Conservation (phyloP, 1,140 invertebrate genomes). For the Euwallacea similis region DNA sequence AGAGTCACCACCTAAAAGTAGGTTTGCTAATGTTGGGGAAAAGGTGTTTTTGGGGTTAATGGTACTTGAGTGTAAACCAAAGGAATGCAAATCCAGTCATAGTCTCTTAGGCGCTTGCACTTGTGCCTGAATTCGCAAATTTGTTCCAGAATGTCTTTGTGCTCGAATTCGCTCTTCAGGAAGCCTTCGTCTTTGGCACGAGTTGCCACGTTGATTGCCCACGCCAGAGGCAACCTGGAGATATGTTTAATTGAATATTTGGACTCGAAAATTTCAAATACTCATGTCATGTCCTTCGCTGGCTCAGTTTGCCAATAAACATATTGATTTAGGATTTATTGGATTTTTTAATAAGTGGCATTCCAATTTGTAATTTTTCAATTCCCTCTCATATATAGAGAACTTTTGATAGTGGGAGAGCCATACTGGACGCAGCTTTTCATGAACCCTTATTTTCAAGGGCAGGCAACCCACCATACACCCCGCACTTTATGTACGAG, state of each 20-base stretch:
- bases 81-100: slow-evolving; percentile 84
- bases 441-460: too few species aligned
- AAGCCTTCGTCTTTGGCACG: slow-evolving; percentile 68
- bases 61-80: slow-evolving; percentile 81
- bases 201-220: slow-evolving; percentile 71
- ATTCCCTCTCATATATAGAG: too few species aligned
- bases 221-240: slow-evolving; percentile 67
- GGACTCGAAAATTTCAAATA: too few species aligned
- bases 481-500: too few species aligned
- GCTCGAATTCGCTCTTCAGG: slow-evolving; percentile 71
- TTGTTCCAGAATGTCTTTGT: slow-evolving; percentile 69
- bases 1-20: slow-evolving; percentile 61
- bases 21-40: background rate
- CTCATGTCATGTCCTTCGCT: too few species aligned
- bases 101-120: slow-evolving; percentile 73
- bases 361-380: too few species aligned
- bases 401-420: too few species aligned
- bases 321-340: background rate
- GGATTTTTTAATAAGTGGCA: background rate
- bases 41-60: background rate
- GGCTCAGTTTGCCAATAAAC: too few species aligned
- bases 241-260: background rate
- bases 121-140: slow-evolving; percentile 69
- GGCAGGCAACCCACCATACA: too few species aligned
- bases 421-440: too few species aligned